These are phyloP conservation scores for Ceratosolen solmsi DNA, from an alignment of 1,140 invertebrate genomes.

Conservation along the genomic window DNA sequence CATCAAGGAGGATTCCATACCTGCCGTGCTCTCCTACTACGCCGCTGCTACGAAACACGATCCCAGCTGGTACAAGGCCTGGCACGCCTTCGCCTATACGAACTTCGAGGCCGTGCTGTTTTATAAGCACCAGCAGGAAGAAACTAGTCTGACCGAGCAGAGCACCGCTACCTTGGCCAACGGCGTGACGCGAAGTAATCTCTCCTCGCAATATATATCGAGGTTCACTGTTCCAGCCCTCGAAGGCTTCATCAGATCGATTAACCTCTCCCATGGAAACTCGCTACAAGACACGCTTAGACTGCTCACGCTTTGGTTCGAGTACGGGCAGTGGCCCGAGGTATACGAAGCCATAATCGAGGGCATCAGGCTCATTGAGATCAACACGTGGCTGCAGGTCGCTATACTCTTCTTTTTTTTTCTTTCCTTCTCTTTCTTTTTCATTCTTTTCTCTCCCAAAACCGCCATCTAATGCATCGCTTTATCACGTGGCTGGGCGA, in stretches of 20 bases:
- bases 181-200: slow-evolving; percentile 57
- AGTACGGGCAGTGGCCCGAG: slow-evolving; percentile 93
- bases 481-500: no score
- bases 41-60: slow-evolving; percentile 91
- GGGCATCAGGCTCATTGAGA: slow-evolving; percentile 93
- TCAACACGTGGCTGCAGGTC: slow-evolving; percentile 97
- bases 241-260: slow-evolving; percentile 96
- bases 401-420: no score
- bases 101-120: slow-evolving; percentile 97
- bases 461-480: no score
- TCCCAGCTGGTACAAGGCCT: slow-evolving; percentile 94
- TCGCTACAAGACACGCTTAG: slow-evolving; percentile 98
- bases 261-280: slow-evolving; percentile 92
- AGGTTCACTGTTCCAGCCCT: slow-evolving; percentile 94
- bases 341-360: slow-evolving; percentile 95
- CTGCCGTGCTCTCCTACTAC: slow-evolving; percentile 89
- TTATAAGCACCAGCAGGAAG: slow-evolving; percentile 84
- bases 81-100: slow-evolving; percentile 98
- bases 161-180: slow-evolving; percentile 56
- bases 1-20: slow-evolving; percentile 85
- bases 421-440: no score
- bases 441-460: no score
- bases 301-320: slow-evolving; percentile 94
- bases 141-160: slow-evolving; percentile 14
- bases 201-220: slow-evolving; percentile 76